Base-by-base conservation (phyloP, 2,113 vertebrate genomes). In the Hippocampus mohnikei region DNA sequence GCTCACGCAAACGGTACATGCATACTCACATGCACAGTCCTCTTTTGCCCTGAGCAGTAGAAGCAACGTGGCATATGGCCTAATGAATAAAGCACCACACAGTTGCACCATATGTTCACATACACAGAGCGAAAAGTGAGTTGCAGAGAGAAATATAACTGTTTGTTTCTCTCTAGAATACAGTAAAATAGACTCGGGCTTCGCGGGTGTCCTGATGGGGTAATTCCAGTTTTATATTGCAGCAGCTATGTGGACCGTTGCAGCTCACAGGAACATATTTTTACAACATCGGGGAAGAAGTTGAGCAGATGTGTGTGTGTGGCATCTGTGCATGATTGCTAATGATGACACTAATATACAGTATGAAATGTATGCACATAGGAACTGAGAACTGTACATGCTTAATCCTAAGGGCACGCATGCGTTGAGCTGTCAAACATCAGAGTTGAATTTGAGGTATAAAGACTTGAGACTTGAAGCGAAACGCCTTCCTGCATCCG, bases 41-140 rank as follows among this genome's bases (percentile, higher is more conserved):
- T 76, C 67, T 58, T 87, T 78, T 67, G 85, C 84, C 87, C 65
- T 50, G 53, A 84, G 91, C 86, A 42, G 40, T 68, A 61, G 74
- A 37, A 74, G 77, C 71, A 76, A 70, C 53, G 23, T 53, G 41
- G 56, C 90, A 90, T 91, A 91, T 92, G 91, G 88, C 74, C 75
- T 81, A 80, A 90, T 91, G 72, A 92, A 89, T 90, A 87, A 89
- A 85, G 80, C 75, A 89, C 80, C 46, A 63, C 80, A 65, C 63
- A 78, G 63, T 85, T 76, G 25, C 60, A 67, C 86, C 87, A 89
- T 91, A 90, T 89, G 90, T 66, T 83, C 77, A 65, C 66, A 81
- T 78, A 80, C 79, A 82, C 59, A 63, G 71, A 46, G 76, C 63
- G 25, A 63, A 25, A 37, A 79, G 64, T 15, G 62, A 69, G 67